Evolutionary conservation across 2,113 vertebrate genomes (phyloP), one percentile per base, ranked within the genome.

Genomic region (Urocynchramus pylzowi): DNA sequence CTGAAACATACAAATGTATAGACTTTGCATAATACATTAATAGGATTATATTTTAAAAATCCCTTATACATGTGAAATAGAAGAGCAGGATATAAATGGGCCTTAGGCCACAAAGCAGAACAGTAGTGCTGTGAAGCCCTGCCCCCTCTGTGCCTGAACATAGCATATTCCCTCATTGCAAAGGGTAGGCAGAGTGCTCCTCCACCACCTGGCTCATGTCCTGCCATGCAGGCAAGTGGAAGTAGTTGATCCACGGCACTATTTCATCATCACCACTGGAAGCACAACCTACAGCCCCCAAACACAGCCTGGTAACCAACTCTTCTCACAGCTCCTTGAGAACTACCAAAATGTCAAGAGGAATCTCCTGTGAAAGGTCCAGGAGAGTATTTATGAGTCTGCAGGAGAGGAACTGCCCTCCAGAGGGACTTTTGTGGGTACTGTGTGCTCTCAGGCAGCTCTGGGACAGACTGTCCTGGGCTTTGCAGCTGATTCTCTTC

Each of bases 151-250:
- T 35, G 21, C 24, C 35, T 37, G 35, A 75, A 9, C 8, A 27
- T 4, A 13, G 22, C 1, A 1, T 6, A 22, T 15, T 44, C 6
- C 20, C 5, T 69, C 5, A 7, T 1, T 10, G 2, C 15, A 13
- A 68, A 4, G 7, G 27, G n/a, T 4, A 35, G 24, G 18, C 39
- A 64, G 30, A 35, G 15, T 1, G 2, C 49, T 59, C 8, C 19
- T 73, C 10, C 15, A 5, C 17, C 14, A 1, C 16, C 27, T 35
- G 35, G 10, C 5, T 17, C 13, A 3, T 6, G 15, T 33, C 13
- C 21, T 5, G 4, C 20, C 7, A 1, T 3, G 14, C 11, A 79
- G 56, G 9, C 7, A 27, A 26, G 24, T 16, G 31, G 28, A 35
- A 61, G 13, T 39, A 30, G 3, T 15, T 9, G 30, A 10, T 45